phyloP scores from a whole-genome alignment of 2,113 vertebrate species.

The Brevimyrus niger region DNA sequence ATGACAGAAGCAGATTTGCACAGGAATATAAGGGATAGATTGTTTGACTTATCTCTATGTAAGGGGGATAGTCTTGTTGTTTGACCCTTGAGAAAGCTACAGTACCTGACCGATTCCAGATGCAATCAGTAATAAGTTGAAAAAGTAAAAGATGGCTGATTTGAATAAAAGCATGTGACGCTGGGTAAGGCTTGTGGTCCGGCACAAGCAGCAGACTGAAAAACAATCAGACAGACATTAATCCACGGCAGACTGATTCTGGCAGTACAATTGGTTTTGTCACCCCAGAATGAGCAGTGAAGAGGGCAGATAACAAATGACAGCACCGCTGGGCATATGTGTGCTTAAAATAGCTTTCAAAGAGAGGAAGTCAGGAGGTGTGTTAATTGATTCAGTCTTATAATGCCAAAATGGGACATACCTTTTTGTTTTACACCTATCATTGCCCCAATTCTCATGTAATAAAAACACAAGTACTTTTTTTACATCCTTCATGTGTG shows the following conservation, averaged over 20 bases:
- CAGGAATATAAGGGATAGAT: background rate
- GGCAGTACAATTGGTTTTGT: constrained; percentile 56
- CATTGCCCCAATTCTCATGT: background rate
- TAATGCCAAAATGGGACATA: background rate
- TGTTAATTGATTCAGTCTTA: background rate
- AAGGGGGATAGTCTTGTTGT: background rate
- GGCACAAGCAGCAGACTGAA: constrained; percentile 23
- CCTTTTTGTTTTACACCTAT: background rate
- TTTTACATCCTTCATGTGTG: background rate
- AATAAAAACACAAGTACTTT: background rate
- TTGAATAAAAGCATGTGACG: background rate
- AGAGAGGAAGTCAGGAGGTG: background rate
- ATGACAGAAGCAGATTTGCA: background rate
- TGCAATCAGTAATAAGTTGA: background rate
- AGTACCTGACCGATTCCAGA: background rate
- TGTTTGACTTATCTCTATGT: background rate
- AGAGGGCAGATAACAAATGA: constrained; percentile 49
- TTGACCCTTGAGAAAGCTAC: background rate
- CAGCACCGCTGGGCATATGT: constrained; percentile 17
- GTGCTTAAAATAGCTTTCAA: background rate
- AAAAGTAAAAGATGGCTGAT: background rate
- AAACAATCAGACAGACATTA: constrained; percentile 43
- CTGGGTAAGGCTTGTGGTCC: background rate
- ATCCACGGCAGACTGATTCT: constrained; percentile 51
- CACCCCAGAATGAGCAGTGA: constrained; percentile 48